These are phyloP conservation scores for Planiliza haematocheilus DNA, from an alignment of 2,113 vertebrate species.

Conservation along the genomic window DNA sequence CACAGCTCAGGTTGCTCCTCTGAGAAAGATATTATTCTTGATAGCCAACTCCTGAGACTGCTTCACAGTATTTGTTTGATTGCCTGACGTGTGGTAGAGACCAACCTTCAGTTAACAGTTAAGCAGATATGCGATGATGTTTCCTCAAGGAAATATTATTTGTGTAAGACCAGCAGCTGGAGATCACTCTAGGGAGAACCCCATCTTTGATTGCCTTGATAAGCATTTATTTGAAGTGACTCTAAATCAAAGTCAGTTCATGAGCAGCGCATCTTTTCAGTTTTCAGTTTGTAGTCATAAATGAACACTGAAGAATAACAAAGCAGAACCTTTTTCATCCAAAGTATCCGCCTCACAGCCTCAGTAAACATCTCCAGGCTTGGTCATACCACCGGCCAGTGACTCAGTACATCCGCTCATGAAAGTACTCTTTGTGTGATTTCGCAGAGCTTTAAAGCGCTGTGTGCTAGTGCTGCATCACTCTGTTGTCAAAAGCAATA, in stretches of 20 bases:
- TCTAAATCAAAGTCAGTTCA: constrained; percentile 19
- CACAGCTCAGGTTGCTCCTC: too few species aligned
- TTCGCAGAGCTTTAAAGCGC: constrained; percentile 48
- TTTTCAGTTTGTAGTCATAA: not conserved
- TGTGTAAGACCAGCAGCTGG: not conserved
- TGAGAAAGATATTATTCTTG: not conserved
- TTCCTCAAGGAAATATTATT: not conserved
- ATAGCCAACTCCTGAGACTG: not conserved
- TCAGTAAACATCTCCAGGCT: constrained; percentile 13
- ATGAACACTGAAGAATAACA: not conserved
- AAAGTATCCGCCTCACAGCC: constrained; percentile 15
- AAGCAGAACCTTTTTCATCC: not conserved
- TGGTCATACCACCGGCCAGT: not conserved
- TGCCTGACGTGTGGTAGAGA: too few species aligned
- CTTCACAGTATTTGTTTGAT: not conserved
- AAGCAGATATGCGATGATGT: not conserved
- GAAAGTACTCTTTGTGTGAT: constrained; percentile 23
- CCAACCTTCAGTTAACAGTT: not conserved
- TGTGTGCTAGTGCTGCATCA: not conserved
- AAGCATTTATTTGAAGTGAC: constrained; percentile 18
- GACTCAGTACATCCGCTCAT: constrained; percentile 26
- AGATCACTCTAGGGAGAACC: constrained; percentile 2
- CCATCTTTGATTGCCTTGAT: constrained; percentile 6
- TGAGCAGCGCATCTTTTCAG: not conserved
- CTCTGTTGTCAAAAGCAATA: constrained; percentile 39